phyloP scores from a whole-genome alignment of 1,140 invertebrate species.

The Portunus trituberculatus region DNA sequence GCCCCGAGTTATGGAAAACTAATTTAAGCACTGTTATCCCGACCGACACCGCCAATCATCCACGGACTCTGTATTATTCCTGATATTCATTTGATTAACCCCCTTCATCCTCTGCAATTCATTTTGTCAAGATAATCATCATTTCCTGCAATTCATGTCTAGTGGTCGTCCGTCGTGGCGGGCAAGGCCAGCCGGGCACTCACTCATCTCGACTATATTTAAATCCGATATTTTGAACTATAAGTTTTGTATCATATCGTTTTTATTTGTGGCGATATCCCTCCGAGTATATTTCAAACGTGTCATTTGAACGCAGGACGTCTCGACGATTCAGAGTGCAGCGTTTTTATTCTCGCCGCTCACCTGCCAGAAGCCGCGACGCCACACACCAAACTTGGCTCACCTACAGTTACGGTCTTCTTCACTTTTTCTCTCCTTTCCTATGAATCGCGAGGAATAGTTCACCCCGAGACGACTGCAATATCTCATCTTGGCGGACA shows the following conservation, averaged over 20 bases:
- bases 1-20: slow-evolving; percentile 67
- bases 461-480: slow-evolving; percentile 58
- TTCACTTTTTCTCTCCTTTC: slow-evolving; percentile 40
- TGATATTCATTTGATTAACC: slow-evolving; percentile 73
- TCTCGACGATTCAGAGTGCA: slow-evolving; percentile 33
- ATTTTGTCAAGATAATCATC: slow-evolving; percentile 73
- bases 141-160: slow-evolving; percentile 73
- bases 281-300: slow-evolving; percentile 61
- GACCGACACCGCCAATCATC: slow-evolving; percentile 64
- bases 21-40: slow-evolving; percentile 71
- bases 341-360: slow-evolving; percentile 2
- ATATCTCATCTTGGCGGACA: slow-evolving; percentile 66
- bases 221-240: slow-evolving; percentile 70
- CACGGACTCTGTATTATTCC: slow-evolving; percentile 64
- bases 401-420: not conserved
- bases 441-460: slow-evolving; percentile 47
- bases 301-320: slow-evolving; percentile 55
- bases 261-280: slow-evolving; percentile 59
- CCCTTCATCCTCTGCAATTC: slow-evolving; percentile 71
- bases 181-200: slow-evolving; percentile 61
- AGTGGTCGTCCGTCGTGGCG: slow-evolving; percentile 54
- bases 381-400: not conserved
- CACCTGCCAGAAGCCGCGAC: not conserved
- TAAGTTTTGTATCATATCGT: slow-evolving; percentile 67
- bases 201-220: slow-evolving; percentile 66